Conservation (phyloP, 2,888 invertebrate genomes). For the Cantharis nigra region DNA sequence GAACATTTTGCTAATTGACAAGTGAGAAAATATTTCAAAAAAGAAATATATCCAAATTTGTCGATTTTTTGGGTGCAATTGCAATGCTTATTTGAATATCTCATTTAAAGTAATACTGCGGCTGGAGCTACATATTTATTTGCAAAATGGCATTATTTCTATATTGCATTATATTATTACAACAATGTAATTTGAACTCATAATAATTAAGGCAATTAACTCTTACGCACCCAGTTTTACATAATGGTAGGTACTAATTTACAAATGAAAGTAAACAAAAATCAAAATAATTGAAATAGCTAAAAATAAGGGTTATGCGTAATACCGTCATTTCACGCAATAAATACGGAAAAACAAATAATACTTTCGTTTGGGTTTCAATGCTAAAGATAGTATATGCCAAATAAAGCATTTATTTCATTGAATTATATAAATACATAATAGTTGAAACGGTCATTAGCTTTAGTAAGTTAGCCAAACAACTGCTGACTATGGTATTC, state of each 20-base stretch:
- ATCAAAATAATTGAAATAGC: not conserved
- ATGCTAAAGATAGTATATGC: too few species aligned
- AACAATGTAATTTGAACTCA: not conserved
- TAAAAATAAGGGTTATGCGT: not conserved
- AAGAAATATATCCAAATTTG: not conserved
- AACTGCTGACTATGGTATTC: too few species aligned
- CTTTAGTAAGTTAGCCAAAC: too few species aligned
- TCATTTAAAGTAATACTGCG: not conserved
- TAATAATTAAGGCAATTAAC: not conserved
- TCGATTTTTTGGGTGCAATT: not conserved
- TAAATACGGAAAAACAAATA: not conserved
- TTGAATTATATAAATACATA: too few species aligned
- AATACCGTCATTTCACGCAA: not conserved
- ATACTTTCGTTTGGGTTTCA: not conserved
- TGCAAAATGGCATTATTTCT: not conserved
- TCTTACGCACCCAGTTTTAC: conserved; percentile 1
- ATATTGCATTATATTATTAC: not conserved
- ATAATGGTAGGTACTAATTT: not conserved
- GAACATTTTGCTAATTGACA: not conserved
- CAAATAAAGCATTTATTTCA: too few species aligned
- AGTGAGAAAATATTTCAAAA: not conserved
- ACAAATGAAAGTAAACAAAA: not conserved
- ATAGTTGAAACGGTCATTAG: too few species aligned
- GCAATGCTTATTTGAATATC: not conserved
- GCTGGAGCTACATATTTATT: not conserved